A percentile compares a stretch with the other conserved stretches of the same genome.
These are phyloP conservation scores for Toxotes chatareus DNA, from an alignment of 2,113 vertebrate species.

Conservation along the genomic window DNA sequence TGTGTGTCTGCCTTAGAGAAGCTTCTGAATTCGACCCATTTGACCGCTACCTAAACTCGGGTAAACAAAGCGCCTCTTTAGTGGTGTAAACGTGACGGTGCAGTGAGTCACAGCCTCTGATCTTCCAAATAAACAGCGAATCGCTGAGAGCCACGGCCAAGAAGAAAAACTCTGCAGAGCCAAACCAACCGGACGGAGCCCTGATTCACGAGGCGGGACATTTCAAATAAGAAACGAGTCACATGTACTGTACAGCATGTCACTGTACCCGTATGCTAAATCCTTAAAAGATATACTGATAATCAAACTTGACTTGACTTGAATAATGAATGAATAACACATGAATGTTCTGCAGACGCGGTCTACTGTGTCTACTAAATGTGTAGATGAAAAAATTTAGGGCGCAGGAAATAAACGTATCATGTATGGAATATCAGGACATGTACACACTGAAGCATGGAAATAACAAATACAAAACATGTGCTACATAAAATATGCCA, in stretches of 20 bases:
- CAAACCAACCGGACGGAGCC: conserved; percentile 5
- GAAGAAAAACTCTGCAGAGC: conserved; percentile 24
- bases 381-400: not conserved
- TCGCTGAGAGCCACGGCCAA: conserved; percentile 40
- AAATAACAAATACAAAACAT: conserved; percentile 21
- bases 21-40: conserved; percentile 64
- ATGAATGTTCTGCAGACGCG: too few relatives aligned
- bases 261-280: too few relatives aligned
- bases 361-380: not conserved
- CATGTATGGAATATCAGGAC: not conserved
- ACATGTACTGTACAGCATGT: not conserved
- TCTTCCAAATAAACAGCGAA: conserved; percentile 50
- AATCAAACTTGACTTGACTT: too few relatives aligned
- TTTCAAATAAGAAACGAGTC: not conserved
- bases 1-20: conserved; percentile 1
- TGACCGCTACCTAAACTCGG: conserved; percentile 67
- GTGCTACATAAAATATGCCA: not conserved
- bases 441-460: not conserved
- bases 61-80: conserved; percentile 68
- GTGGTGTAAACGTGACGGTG: conserved; percentile 54
- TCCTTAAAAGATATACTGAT: too few relatives aligned
- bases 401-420: not conserved
- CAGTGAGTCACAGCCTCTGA: conserved; percentile 65
- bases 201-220: not conserved
- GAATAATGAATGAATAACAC: too few relatives aligned